Percentiles rank a stretch among this genome's conserved stretches.
These are phyloP conservation scores for Himalopsyche phryganea DNA, from an alignment of 1,140 invertebrate genomes.

Conservation along the genomic window DNA sequence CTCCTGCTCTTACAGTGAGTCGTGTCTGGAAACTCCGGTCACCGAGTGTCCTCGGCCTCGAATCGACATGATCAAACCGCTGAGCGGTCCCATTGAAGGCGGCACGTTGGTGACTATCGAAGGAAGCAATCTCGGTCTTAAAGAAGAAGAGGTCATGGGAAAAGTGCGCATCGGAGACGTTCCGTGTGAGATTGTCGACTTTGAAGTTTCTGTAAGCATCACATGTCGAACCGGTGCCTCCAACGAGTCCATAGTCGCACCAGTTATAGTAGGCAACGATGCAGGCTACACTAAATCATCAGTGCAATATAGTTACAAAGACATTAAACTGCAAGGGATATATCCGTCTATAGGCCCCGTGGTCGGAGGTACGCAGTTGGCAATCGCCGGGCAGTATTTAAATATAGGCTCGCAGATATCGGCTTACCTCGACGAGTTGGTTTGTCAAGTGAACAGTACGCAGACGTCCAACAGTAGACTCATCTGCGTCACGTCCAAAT, in stretches of 20 bases:
- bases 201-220: slow-evolving; percentile 88
- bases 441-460: slow-evolving; percentile 83
- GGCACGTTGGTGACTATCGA: slow-evolving; percentile 94
- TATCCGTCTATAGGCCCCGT: slow-evolving; percentile 85
- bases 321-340: slow-evolving; percentile 75
- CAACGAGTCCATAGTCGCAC: slow-evolving; percentile 67
- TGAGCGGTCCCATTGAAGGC: slow-evolving; percentile 92
- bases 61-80: slow-evolving; percentile 92
- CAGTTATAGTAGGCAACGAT: slow-evolving; percentile 85
- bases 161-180: slow-evolving; percentile 90
- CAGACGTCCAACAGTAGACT: slow-evolving; percentile 85
- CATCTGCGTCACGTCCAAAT: slow-evolving; percentile 79
- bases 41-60: slow-evolving; percentile 86
- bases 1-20: slow-evolving; percentile 79
- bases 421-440: slow-evolving; percentile 83
- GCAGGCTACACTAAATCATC: slow-evolving; percentile 84
- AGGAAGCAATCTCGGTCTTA: slow-evolving; percentile 91
- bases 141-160: slow-evolving; percentile 83
- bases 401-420: slow-evolving; percentile 90
- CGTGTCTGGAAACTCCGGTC: slow-evolving; percentile 68
- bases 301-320: slow-evolving; percentile 86
- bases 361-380: slow-evolving; percentile 90
- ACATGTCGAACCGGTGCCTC: slow-evolving; percentile 83
- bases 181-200: slow-evolving; percentile 82
- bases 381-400: slow-evolving; percentile 85